Base-by-base conservation (phyloP, 2,888 invertebrate species). In the Kryphioiulus occultus region DNA sequence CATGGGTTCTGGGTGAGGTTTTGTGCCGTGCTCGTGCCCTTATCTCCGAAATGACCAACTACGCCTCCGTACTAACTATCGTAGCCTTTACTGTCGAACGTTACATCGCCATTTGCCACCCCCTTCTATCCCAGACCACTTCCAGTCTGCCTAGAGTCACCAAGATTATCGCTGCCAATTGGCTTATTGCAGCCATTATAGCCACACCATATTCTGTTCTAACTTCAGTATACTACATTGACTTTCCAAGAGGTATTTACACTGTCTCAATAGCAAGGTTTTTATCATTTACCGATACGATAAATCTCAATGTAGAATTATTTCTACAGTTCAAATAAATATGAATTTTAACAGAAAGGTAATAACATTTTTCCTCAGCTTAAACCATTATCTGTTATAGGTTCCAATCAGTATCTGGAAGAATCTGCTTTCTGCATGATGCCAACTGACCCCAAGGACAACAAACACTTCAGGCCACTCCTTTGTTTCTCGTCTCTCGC, bases 51-150 rank as follows among this genome's bases (percentile, higher is more conserved):
- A 88, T 85, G 39, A 88, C 87, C 19, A 88, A 88, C 0, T 97
- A 97, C 92, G 97, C 96, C 0, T 97, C 97, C 0, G 96, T 97
- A 86, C 93, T 98, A 91, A 98, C 97, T 35, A 97, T 98, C 90
- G 96, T 97, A 84, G 96, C 97, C 3, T 98, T 98, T 92, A 97
- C 97, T 0, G 94, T 96, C 92, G 98, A 98, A 93, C 94, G 98
- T 83, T 97, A 97, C 93, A 93, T 97, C 89, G 97, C 97, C 47
- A 97, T 98, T 91, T 98, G 98, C 91, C 96, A 97, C 91, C 97
- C 98, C 0, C 92, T 98, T 78, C 95, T 95, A 91, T 93, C 96
- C 89, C 96, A 96, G 92, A 94, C 95, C 59, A 95, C 97, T 94
- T 95, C 96, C 0, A 96, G 96, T 0, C 94, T 96, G 44, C 94